A percentile compares a stretch with the other conserved stretches of the same genome.
phyloP scores from a whole-genome alignment of 1,140 invertebrate genomes.

The Drosophila oshimai region DNA sequence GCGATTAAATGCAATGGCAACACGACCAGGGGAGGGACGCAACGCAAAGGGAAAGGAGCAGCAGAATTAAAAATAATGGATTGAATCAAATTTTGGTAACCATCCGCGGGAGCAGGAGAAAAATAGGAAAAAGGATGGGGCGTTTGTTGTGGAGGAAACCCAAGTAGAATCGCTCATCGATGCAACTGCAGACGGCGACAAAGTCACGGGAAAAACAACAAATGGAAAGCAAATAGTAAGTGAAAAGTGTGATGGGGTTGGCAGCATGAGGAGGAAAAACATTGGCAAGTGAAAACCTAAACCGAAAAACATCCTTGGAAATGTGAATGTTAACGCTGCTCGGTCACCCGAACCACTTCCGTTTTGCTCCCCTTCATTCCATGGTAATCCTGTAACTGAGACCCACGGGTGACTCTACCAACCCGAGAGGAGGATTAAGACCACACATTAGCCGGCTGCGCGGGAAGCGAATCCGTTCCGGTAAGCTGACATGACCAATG shows the following conservation, averaged over 20 bases:
- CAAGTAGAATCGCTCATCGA: not conserved
- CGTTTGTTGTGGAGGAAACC: not conserved
- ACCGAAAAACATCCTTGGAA: slow-evolving; percentile 32
- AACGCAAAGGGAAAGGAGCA: slow-evolving; percentile 5
- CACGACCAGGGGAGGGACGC: not conserved
- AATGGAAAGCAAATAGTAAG: slow-evolving; percentile 42
- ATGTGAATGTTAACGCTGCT: slow-evolving; percentile 31
- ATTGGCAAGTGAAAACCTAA: slow-evolving; percentile 34
- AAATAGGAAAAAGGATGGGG: not conserved
- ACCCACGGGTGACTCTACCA: slow-evolving; percentile 7
- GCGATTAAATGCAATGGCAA: slow-evolving; percentile 63
- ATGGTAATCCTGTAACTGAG: slow-evolving; percentile 67
- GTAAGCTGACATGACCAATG: slow-evolving; percentile 77
- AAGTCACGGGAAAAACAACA: slow-evolving; percentile 59
- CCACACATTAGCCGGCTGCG: slow-evolving; percentile 54
- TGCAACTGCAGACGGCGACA: slow-evolving; percentile 42
- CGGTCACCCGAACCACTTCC: slow-evolving; percentile 5
- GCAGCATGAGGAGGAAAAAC: slow-evolving; percentile 2
- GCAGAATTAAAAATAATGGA: slow-evolving; percentile 69
- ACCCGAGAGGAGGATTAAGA: slow-evolving; percentile 50
- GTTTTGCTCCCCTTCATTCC: slow-evolving; percentile 22
- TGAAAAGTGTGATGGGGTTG: not conserved
- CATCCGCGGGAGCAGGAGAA: slow-evolving; percentile 11
- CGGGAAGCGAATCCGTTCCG: slow-evolving; percentile 9
- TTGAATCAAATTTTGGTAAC: slow-evolving; percentile 64